These are phyloP conservation scores for Chlorodrepanis virens DNA, from an alignment of 2,113 vertebrate genomes.

Conservation along the genomic window DNA sequence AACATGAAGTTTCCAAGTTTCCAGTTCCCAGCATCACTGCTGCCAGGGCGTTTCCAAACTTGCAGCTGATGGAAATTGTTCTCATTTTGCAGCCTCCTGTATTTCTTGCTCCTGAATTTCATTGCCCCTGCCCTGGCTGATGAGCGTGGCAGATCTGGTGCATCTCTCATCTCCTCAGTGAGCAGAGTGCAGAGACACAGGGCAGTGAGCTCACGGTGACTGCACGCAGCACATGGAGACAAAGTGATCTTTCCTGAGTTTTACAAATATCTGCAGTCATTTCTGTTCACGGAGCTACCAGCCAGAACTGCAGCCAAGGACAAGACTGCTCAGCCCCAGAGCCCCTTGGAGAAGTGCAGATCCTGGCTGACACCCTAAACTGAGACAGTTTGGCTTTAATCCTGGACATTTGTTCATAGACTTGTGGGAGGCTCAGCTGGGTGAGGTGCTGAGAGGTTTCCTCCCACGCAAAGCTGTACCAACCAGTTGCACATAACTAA, in stretches of 20 bases:
- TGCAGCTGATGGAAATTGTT: not conserved
- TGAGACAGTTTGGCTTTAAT: not conserved
- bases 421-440: not conserved
- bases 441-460: not conserved
- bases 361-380: not conserved
- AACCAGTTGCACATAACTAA: not conserved
- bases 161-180: not conserved
- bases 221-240: accelerated
- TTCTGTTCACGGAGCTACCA: not conserved
- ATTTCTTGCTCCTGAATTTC: not conserved
- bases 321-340: not conserved
- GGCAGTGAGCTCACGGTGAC: not conserved
- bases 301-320: not conserved
- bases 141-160: not conserved
- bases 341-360: not conserved
- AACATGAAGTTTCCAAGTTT: not conserved
- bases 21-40: not conserved
- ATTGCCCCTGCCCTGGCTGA: not conserved
- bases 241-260: not conserved
- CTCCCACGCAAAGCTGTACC: not conserved
- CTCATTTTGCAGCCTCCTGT: not conserved
- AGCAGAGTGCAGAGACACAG: not conserved
- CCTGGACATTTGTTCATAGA: not conserved
- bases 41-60: not conserved
- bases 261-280: not conserved